Base-by-base conservation (phyloP, 2,113 vertebrate species). In the Engraulis encrasicolus region DNA sequence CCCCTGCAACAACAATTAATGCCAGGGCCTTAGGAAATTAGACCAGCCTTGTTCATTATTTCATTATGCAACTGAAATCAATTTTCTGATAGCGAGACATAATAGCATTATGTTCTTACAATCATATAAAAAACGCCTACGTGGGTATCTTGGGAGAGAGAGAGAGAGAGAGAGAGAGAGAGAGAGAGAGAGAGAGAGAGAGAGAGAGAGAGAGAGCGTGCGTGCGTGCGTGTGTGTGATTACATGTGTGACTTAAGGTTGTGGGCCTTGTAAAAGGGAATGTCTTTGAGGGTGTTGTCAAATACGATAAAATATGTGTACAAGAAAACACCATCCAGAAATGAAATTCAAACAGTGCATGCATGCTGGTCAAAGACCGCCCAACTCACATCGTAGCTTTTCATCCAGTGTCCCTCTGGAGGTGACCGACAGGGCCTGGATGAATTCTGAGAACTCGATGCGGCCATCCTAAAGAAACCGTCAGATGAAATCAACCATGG, bases 391-490 rank as follows among this genome's bases (percentile, higher is more conserved):
- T 93, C 98, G 94, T 86, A 99, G 93, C 91, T 99, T 99, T 92
- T 99, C 98, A 0, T 99, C 98, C 92, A 99, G 93, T 0, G 98
- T 99, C 1, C 98, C 98, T 58, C 98, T 93, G 1, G 98, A 99
- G 83, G 98, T 99, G 90, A 99, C 98, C 0, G 98, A 99, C 92
- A 99, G 93, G 0, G 98, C 98, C 94, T 99, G 98, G 93, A 99
- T 99, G 92, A 99, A 99, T 92, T 99, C 98, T 0, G 97, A 96
- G 88, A 99, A 99, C 92, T 99, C 98, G 1, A 99, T 99, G 86
- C 97, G 95, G 82, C 98, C 98, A 0, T 99, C 98, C 98, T 99
- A 89, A 66, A 50, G 6, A 18, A 84, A 66, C 48, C 84, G 34
- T 36, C 3, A 50, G 40, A 81, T 58, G 23, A 20, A 20, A 20